phyloP scores from a whole-genome alignment of 2,888 invertebrate genomes.

The Drosophila emarginata region DNA sequence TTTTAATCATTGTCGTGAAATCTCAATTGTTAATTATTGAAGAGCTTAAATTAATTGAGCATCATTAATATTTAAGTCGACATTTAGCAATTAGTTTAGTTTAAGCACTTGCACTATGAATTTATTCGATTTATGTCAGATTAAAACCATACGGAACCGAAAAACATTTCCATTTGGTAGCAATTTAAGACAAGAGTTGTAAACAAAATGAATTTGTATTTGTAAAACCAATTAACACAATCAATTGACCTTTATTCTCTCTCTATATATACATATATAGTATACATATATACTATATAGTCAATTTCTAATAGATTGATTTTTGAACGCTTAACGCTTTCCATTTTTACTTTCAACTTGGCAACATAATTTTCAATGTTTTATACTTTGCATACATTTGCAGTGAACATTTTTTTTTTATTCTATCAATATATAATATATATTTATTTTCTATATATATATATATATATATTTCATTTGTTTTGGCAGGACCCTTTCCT shows the following conservation, averaged over 20 bases:
- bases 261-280: no score
- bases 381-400: no score
- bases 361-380: no score
- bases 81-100: slow-evolving; percentile 40
- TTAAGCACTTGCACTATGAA: slow-evolving; percentile 50
- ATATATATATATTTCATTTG: background rate
- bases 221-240: no score
- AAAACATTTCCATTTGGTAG: background rate
- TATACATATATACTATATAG: background rate
- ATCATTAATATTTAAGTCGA: slow-evolving; percentile 28
- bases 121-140: slow-evolving; percentile 28
- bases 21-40: slow-evolving; percentile 4
- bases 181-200: background rate
- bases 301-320: background rate
- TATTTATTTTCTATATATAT: background rate
- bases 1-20: background rate
- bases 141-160: no score
- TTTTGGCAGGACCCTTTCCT: background rate
- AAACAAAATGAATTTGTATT: no score
- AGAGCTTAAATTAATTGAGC: slow-evolving; percentile 6
- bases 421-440: background rate
- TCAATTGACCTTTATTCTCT: no score
- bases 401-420: no score
- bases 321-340: background rate
- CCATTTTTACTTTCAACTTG: background rate